Percentiles rank a stretch among this genome's conserved stretches.
Conservation (phyloP, 2,888 invertebrate species). For the Cabera pusaria region DNA sequence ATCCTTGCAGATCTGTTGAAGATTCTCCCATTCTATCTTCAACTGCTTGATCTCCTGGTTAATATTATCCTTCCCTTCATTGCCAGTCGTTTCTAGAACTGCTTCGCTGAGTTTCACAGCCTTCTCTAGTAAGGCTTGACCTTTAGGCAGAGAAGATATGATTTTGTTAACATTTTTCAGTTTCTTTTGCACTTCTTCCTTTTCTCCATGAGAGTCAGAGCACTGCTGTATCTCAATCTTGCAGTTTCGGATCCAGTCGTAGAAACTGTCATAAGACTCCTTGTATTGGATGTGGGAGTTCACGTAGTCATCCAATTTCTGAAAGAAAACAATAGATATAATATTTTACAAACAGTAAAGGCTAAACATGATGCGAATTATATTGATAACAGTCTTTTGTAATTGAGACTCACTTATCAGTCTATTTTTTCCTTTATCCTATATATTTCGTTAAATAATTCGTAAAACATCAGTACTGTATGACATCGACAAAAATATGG, state of each 20-base stretch:
- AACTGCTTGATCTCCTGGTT: conserved; percentile 92
- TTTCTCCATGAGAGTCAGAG: conserved; percentile 94
- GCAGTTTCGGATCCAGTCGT: conserved; percentile 92
- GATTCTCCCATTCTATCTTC: conserved; percentile 91
- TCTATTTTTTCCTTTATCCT: too few relatives aligned
- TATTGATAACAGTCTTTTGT: too few relatives aligned
- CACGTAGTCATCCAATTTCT: conserved; percentile 92
- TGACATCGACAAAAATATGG: too few relatives aligned
- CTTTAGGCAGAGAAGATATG: conserved; percentile 86
- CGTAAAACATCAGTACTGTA: too few relatives aligned
- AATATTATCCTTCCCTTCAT: conserved; percentile 92
- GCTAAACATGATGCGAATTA: too few relatives aligned
- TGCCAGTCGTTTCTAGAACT: conserved; percentile 90
- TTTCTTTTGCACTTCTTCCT: conserved; percentile 89
- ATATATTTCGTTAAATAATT: too few relatives aligned
- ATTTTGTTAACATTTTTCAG: conserved; percentile 89
- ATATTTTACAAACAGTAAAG: too few relatives aligned
- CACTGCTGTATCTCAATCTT: conserved; percentile 93
- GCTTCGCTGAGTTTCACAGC: conserved; percentile 89
- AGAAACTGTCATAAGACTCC: conserved; percentile 90
- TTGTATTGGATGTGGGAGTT: conserved; percentile 94
- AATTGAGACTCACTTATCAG: too few relatives aligned
- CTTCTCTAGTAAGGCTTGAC: conserved; percentile 87
- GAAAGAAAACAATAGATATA: too few relatives aligned
- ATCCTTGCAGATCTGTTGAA: conserved; percentile 90